Evolutionary conservation across 2,888 invertebrate genomes (phyloP).

Genomic region (Synergus japonicus): DNA sequence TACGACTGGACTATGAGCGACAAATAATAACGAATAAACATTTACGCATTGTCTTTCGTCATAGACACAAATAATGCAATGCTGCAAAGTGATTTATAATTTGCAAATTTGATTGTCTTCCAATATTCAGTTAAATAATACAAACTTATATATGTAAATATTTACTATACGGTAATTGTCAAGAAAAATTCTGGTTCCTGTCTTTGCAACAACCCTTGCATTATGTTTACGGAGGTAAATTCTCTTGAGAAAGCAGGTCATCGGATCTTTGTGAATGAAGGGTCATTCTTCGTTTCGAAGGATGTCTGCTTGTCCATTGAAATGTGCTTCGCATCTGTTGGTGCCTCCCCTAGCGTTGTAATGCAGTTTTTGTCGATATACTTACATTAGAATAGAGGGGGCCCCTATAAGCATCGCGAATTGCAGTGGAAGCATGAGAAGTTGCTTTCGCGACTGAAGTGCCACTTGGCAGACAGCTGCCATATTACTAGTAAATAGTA

Average conservation of each 20-base stretch:
- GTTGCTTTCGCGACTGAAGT: conserved; percentile 44
- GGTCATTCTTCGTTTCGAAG: conserved; percentile 71
- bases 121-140: too few relatives aligned
- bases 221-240: conserved; percentile 25
- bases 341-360: conserved; percentile 28
- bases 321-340: conserved; percentile 75
- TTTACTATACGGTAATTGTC: too few relatives aligned
- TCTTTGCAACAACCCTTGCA: conserved; percentile 6
- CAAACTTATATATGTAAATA: too few relatives aligned
- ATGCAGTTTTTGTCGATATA: conserved; percentile 39
- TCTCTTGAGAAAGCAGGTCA: conserved; percentile 28
- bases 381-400: conserved; percentile 39
- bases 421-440: conserved; percentile 45
- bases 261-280: conserved; percentile 20
- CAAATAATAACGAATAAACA: too few relatives aligned
- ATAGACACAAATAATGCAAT: too few relatives aligned
- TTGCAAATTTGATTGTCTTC: too few relatives aligned
- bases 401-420: conserved; percentile 48
- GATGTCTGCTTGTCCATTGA: conserved; percentile 75
- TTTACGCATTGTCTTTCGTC: too few relatives aligned
- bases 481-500: conserved; percentile 48
- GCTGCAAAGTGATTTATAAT: too few relatives aligned
- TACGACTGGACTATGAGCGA: neutral
- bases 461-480: conserved; percentile 73
- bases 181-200: neutral